Evolutionary conservation across 2,888 invertebrate species (phyloP).

Genomic region (Lacanobia oleracea): DNA sequence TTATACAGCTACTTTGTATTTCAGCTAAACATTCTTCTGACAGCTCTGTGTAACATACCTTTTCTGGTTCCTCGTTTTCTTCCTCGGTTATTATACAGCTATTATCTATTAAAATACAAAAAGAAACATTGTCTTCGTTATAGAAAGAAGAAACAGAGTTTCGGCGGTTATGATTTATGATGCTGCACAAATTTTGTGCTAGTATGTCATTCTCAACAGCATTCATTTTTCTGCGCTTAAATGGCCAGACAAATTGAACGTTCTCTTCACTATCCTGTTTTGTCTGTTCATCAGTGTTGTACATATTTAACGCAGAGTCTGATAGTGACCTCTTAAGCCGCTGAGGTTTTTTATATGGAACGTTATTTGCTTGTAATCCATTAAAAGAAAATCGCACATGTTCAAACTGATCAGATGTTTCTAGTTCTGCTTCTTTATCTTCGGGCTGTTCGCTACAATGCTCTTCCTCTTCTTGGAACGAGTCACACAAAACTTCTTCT

Average conservation of each 20-base stretch:
- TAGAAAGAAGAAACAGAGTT: conserved; percentile 84
- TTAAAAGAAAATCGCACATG: conserved; percentile 32
- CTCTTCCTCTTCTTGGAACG: conserved; percentile 10
- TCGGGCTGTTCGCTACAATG: conserved; percentile 14
- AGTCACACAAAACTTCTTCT: conserved; percentile 25
- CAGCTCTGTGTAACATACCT: conserved; percentile 80
- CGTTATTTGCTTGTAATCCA: conserved; percentile 25
- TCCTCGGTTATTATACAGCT: conserved; percentile 83
- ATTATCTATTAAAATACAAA: conserved; percentile 86
- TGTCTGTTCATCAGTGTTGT: conserved; percentile 55
- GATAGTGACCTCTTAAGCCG: conserved; percentile 83
- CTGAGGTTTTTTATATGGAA: conserved; percentile 39
- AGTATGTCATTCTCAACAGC: conserved; percentile 70
- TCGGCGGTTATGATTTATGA: conserved; percentile 81
- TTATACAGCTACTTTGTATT: conserved; percentile 62
- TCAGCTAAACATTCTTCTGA: conserved; percentile 73
- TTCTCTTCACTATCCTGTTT: conserved; percentile 65
- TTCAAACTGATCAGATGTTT: conserved; percentile 30
- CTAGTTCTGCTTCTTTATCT: conserved; percentile 20
- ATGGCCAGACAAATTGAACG: conserved; percentile 67
- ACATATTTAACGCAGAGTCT: conserved; percentile 80
- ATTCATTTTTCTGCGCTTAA: conserved; percentile 77
- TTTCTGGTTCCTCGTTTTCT: conserved; percentile 76
- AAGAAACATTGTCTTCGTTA: conserved; percentile 83
- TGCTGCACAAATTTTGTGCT: conserved; percentile 74